These are phyloP conservation scores for Xiphophorus hellerii DNA, from an alignment of 2,113 vertebrate species.

Conservation along the genomic window DNA sequence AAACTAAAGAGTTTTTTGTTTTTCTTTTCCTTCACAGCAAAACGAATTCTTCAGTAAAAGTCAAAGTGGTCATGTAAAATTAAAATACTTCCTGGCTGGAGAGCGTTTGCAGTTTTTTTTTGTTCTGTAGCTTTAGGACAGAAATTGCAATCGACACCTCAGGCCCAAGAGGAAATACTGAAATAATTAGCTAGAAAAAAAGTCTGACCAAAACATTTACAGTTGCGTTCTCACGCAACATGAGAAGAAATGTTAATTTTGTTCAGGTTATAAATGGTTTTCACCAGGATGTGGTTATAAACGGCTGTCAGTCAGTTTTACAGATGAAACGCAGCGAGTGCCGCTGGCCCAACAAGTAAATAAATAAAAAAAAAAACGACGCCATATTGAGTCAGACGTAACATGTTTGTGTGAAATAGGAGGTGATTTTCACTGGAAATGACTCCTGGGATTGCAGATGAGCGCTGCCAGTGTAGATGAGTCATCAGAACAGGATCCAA, in stretches of 20 bases:
- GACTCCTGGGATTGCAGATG: not conserved
- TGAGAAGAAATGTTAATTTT: not conserved
- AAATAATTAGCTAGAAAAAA: no score
- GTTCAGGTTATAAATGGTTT: not conserved
- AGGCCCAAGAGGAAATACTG: no score
- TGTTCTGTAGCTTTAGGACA: no score
- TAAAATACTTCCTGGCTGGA: no score
- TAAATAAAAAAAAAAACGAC: no score
- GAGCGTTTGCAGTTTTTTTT: not conserved
- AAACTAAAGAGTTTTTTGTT: no score
- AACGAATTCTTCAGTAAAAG: no score
- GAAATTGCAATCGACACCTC: no score
- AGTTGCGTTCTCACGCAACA: no score
- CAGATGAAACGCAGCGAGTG: not conserved
- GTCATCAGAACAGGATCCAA: not conserved
- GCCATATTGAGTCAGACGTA: rapidly evolving
- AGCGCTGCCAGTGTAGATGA: not conserved
- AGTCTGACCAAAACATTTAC: no score
- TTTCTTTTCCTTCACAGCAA: no score
- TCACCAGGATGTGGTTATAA: not conserved
- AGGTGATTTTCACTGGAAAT: not conserved
- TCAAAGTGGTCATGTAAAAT: no score
- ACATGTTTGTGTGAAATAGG: not conserved
- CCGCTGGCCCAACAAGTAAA: not conserved
- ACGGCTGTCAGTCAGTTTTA: not conserved